Base-by-base conservation (phyloP, 2,797 vertebrate species). In the Borostomias antarcticus region DNA sequence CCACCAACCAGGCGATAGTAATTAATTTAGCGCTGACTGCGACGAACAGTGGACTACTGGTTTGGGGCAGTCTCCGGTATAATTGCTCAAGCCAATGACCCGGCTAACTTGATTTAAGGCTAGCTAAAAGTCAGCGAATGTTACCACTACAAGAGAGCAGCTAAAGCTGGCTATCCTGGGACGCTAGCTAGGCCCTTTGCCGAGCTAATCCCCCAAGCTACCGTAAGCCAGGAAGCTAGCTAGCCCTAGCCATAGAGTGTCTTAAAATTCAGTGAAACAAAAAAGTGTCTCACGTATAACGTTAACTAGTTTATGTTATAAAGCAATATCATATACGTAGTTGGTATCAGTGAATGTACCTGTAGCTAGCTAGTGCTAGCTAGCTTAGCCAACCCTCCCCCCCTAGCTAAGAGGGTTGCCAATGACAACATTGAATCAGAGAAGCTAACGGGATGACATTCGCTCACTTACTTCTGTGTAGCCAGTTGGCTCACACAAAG, bases 401-500 rank as follows among this genome's bases (percentile, higher is more conserved):
- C 59, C 52, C 28, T 57, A 37, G 62, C 65, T 48, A 67, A 79
- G 64, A 63, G 62, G 33, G 72, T 58, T 28, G 48, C 47, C 58
- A 69, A 74, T 71, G 67, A 79, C 62, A 80, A 82, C 78, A 85
- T 58, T 58, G 53, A 58, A 7, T 58, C 21, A 51, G 19, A 37
- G 7, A 26, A 21, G 21, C 21, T 25, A 25, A 23, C 17, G 32
- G 73, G 59, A 78, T 63, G 60, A 70, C n/a, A n/a, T n/a, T n/a
- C n/a, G n/a, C n/a, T 50, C 40, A 67, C 58, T 28, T n/a, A 33
- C 61, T 64, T 32, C 58, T 47, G 25, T 52, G 50, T 52, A 10
- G 23, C 50, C 5, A 26, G 50, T 23, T 33, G 11, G 9, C 8
- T 51, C 50, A 52, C 19, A 11, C 11, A 52, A 52, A n/a, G n/a